Evolutionary conservation across 2,888 invertebrate species (phyloP).

Genomic region (Gastrophysa polygoni): DNA sequence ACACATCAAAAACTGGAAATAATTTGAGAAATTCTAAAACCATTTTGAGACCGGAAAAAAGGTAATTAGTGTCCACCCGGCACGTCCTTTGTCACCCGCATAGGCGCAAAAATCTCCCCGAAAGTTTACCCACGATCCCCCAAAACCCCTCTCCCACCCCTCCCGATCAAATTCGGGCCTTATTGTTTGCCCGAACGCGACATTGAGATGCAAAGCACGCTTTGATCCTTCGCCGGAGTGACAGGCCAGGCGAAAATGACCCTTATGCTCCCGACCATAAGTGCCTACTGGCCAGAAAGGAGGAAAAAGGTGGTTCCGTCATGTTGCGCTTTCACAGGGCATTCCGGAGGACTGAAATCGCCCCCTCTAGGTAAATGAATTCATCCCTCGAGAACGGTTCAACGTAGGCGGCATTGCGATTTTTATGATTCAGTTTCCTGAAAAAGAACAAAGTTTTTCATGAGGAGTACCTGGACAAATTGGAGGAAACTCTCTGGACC

Average conservation of each 20-base stretch:
- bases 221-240: conserved; percentile 53
- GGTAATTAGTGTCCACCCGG: conserved; percentile 18
- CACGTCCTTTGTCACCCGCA: conserved; percentile 19
- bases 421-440: conserved; percentile 15
- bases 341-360: conserved; percentile 31
- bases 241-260: conserved; percentile 36
- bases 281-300: conserved; percentile 7
- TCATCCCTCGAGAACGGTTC: conserved; percentile 26
- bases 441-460: conserved; percentile 11
- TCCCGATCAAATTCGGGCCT: conserved; percentile 27
- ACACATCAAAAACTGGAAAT: too few relatives aligned
- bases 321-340: conserved; percentile 43
- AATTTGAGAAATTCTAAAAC: too few relatives aligned
- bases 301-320: conserved; percentile 16
- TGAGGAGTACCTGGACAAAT: too few relatives aligned
- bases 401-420: conserved; percentile 4
- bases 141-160: conserved; percentile 46
- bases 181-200: conserved; percentile 51
- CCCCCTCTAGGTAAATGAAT: conserved; percentile 19
- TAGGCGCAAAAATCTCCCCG: conserved; percentile 31
- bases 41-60: too few relatives aligned
- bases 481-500: too few relatives aligned
- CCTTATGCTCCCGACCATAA: background rate
- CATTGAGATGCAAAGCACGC: conserved; percentile 56
- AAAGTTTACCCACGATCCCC: conserved; percentile 43